A percentile compares a stretch with the other conserved stretches of the same genome.
phyloP scores from a whole-genome alignment of 2,888 invertebrate species.

The Tyria jacobaeae region DNA sequence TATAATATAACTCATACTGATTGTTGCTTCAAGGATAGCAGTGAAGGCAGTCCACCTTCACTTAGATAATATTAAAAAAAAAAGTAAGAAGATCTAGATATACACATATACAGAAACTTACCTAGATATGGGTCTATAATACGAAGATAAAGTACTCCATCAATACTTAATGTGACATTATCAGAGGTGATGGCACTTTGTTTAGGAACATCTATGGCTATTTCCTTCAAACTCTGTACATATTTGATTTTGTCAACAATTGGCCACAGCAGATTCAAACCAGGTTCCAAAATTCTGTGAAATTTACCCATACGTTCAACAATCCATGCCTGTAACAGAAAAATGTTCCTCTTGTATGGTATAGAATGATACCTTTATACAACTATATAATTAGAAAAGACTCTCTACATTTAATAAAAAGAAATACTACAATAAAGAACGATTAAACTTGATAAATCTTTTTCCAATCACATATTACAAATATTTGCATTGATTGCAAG shows the following conservation, averaged over 20 bases:
- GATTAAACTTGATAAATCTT: not conserved
- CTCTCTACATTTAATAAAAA: not conserved
- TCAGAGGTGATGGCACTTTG: constrained; percentile 99
- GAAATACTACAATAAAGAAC: not conserved
- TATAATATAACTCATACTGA: too few relatives aligned
- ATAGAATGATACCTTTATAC: not conserved
- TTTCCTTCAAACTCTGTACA: constrained; percentile 99
- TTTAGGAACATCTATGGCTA: constrained; percentile 99
- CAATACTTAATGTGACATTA: constrained; percentile 98
- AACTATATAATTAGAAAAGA: too few relatives aligned
- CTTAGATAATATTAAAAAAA: too few relatives aligned
- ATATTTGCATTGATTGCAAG: constrained; percentile 3
- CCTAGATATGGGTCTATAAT: constrained; percentile 97
- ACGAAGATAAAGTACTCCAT: constrained; percentile 98
- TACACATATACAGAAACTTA: constrained; percentile 44
- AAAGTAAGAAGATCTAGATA: too few relatives aligned
- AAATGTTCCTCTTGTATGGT: not conserved
- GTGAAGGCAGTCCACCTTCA: too few relatives aligned
- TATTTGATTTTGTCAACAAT: constrained; percentile 97
- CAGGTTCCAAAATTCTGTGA: constrained; percentile 96
- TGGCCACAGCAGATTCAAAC: constrained; percentile 96
- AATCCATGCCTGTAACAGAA: constrained; percentile 93
- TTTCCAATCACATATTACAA: not conserved
- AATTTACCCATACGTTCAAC: constrained; percentile 99
- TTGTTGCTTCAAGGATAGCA: too few relatives aligned